These are phyloP conservation scores for Anthrax anthrax DNA, from an alignment of 2,888 invertebrate species.

Conservation along the genomic window DNA sequence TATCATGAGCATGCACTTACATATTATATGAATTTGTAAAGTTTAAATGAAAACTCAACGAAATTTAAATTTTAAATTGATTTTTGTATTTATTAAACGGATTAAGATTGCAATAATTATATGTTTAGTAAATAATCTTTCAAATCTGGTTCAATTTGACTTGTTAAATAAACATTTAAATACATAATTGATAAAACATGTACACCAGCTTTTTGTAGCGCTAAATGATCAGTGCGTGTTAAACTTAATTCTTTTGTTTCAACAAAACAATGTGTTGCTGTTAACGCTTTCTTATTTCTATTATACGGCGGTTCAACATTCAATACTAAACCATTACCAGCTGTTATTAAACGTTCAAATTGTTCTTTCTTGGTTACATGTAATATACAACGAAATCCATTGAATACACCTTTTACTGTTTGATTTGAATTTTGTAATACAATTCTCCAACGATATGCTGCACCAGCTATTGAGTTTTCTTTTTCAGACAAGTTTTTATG, in stretches of 20 bases:
- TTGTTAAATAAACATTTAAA: slow-evolving; percentile 29
- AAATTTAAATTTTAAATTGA: too few relatives aligned
- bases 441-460: slow-evolving; percentile 56
- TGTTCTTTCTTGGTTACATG: slow-evolving; percentile 47
- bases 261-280: slow-evolving; percentile 30
- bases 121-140: too few relatives aligned
- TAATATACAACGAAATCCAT: slow-evolving; percentile 39
- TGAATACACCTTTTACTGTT: slow-evolving; percentile 37
- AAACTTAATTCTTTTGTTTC: slow-evolving; percentile 25
- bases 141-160: slow-evolving; percentile 24
- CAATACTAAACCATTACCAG: slow-evolving; percentile 60
- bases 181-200: slow-evolving; percentile 27
- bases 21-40: too few relatives aligned
- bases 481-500: slow-evolving; percentile 29
- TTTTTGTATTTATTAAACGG: too few relatives aligned
- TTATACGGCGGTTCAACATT: slow-evolving; percentile 30
- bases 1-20: too few relatives aligned
- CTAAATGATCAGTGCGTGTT: slow-evolving; percentile 18
- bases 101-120: too few relatives aligned
- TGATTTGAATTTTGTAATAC: slow-evolving; percentile 35
- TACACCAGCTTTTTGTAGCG: slow-evolving; percentile 19
- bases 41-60: too few relatives aligned
- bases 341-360: slow-evolving; percentile 53
- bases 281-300: slow-evolving; percentile 11
- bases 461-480: slow-evolving; percentile 38